phyloP scores from a whole-genome alignment of 2,888 invertebrate species.

The Patella pellucida region DNA sequence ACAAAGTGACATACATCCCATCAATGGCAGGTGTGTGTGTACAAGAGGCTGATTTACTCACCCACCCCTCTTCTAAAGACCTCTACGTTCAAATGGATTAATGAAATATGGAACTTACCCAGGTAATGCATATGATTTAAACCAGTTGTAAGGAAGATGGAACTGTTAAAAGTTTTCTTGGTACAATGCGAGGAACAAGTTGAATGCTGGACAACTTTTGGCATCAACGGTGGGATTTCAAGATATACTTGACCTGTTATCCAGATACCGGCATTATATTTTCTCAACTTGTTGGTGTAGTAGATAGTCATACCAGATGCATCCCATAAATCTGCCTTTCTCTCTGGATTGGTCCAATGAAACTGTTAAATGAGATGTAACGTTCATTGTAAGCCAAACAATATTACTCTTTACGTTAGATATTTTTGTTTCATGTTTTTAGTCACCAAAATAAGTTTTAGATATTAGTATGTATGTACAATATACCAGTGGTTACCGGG shows the following conservation, averaged over 20 bases:
- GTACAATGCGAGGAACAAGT: conserved; percentile 30
- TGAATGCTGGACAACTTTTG: conserved; percentile 5
- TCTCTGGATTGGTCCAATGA: conserved; percentile 20
- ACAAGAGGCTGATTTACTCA: too few species aligned
- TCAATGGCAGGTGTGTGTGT: too few species aligned
- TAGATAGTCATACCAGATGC: conserved; percentile 16
- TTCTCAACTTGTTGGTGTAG: conserved; percentile 9
- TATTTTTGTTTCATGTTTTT: too few species aligned
- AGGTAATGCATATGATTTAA: conserved; percentile 38
- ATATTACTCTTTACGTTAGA: too few species aligned
- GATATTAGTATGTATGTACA: too few species aligned
- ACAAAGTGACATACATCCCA: too few species aligned
- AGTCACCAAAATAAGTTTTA: too few species aligned
- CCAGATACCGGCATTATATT: conserved; percentile 8
- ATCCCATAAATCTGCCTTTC: conserved; percentile 2
- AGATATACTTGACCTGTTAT: conserved; percentile 35
- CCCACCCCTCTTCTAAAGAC: too few species aligned
- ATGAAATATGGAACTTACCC: conserved; percentile 22
- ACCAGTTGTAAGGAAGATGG: conserved; percentile 29
- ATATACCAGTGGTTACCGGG: too few species aligned
- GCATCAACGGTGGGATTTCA: conserved; percentile 41
- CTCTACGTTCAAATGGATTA: too few species aligned
- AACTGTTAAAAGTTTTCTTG: conserved; percentile 15
- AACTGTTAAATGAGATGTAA: not conserved
- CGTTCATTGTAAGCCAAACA: too few species aligned